Conservation (phyloP, 2,113 vertebrate species). For the Nicator chloris region DNA sequence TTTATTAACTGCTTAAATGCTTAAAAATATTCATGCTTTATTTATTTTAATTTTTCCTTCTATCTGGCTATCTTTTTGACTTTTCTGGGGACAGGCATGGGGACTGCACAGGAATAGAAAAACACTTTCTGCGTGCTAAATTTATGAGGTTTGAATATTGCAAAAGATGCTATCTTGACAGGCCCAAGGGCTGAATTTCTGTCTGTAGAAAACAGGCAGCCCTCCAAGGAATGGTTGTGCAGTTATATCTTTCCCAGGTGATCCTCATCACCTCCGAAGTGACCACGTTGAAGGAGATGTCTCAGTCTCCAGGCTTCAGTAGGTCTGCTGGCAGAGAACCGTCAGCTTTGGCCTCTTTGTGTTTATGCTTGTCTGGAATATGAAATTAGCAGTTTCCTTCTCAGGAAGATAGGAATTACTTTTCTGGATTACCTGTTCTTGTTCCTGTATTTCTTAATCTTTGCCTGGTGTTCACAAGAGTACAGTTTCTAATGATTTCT, state of each 20-base stretch:
- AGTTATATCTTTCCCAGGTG: neutral
- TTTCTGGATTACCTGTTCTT: neutral
- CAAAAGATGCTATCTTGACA: conserved; percentile 3
- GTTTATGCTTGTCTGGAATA: neutral
- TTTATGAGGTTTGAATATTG: conserved; percentile 14
- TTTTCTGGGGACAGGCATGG: neutral
- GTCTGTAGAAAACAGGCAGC: neutral
- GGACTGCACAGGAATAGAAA: neutral
- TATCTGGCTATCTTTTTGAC: neutral
- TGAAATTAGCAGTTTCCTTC: neutral
- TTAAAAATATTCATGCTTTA: neutral
- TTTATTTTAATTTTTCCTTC: neutral
- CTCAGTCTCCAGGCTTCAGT: neutral
- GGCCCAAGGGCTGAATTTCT: neutral
- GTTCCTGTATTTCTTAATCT: neutral
- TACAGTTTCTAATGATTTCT: neutral
- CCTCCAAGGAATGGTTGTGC: neutral
- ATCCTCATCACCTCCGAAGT: neutral
- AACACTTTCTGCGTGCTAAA: neutral
- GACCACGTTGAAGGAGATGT: neutral
- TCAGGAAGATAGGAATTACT: neutral
- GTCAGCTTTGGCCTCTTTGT: neutral
- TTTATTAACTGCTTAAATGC: neutral
- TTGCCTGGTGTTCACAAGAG: neutral
- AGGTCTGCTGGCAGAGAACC: neutral